Evolutionary conservation across 2,113 vertebrate genomes (phyloP).

Genomic region (Aegithalos caudatus): DNA sequence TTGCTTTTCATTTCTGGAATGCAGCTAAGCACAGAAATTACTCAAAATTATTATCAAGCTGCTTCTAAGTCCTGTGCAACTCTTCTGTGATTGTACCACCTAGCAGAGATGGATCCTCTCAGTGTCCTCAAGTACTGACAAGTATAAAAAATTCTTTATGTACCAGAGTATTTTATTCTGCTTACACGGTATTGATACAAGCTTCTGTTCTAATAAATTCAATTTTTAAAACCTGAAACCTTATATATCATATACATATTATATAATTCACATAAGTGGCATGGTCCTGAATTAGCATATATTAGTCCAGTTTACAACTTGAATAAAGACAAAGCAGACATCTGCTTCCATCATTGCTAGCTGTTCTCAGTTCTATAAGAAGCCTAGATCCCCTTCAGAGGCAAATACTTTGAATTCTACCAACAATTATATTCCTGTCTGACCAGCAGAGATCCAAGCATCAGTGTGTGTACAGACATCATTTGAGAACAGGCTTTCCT

Average conservation of each 20-base stretch:
- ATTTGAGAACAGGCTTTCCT: not conserved
- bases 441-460: not conserved
- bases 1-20: slow-evolving; percentile 20
- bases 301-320: not conserved
- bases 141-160: not conserved
- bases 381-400: not conserved
- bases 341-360: not conserved
- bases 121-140: not conserved
- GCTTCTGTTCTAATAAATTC: not conserved
- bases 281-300: not conserved
- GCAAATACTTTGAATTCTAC: not conserved
- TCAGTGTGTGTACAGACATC: no score
- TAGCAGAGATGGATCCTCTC: not conserved
- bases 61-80: not conserved
- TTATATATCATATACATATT: not conserved
- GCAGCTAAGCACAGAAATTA: not conserved
- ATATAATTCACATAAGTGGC: not conserved
- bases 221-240: not conserved
- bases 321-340: not conserved
- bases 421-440: not conserved
- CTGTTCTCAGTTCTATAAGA: not conserved
- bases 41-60: not conserved
- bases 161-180: not conserved
- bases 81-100: not conserved
- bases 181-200: not conserved